These are phyloP conservation scores for Drosophila fungiperda DNA, from an alignment of 2,888 invertebrate species.

Conservation along the genomic window DNA sequence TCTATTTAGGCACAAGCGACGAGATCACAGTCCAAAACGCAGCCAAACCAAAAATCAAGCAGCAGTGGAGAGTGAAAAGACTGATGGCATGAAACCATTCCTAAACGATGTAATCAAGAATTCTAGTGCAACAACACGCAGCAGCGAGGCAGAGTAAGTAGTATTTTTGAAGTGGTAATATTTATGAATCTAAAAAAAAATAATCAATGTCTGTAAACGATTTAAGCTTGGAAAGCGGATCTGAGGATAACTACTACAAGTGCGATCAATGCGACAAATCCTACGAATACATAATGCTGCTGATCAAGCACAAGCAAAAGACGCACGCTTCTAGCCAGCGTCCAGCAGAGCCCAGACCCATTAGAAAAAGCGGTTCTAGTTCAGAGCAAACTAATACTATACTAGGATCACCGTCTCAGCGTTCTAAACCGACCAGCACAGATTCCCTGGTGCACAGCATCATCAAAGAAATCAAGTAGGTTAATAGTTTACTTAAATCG, in stretches of 20 bases:
- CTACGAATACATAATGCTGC: slow-evolving; percentile 61
- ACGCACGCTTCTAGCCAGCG: slow-evolving; percentile 45
- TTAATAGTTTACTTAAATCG: neutral
- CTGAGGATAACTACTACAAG: slow-evolving; percentile 54
- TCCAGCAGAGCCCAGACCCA: slow-evolving; percentile 27
- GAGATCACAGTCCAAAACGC: slow-evolving; percentile 33
- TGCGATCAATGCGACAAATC: slow-evolving; percentile 67
- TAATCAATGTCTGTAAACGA: neutral
- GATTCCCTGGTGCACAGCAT: slow-evolving; percentile 64
- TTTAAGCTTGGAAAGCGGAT: slow-evolving; percentile 38
- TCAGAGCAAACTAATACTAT: slow-evolving; percentile 2
- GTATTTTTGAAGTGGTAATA: neutral
- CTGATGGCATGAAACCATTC: neutral
- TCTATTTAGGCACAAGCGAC: slow-evolving; percentile 60
- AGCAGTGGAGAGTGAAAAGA: neutral
- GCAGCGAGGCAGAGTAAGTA: slow-evolving; percentile 34
- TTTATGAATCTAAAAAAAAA: neutral
- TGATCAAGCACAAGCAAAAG: slow-evolving; percentile 59
- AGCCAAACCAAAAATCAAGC: neutral
- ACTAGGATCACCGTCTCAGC: slow-evolving; percentile 6
- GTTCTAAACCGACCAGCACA: slow-evolving; percentile 31
- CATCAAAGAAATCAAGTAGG: slow-evolving; percentile 58
- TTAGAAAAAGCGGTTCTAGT: slow-evolving; percentile 1
- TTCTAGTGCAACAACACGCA: neutral
- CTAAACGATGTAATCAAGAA: slow-evolving; percentile 6